Conservation (phyloP, 2,113 vertebrate genomes). For the Pandion haliaetus region DNA sequence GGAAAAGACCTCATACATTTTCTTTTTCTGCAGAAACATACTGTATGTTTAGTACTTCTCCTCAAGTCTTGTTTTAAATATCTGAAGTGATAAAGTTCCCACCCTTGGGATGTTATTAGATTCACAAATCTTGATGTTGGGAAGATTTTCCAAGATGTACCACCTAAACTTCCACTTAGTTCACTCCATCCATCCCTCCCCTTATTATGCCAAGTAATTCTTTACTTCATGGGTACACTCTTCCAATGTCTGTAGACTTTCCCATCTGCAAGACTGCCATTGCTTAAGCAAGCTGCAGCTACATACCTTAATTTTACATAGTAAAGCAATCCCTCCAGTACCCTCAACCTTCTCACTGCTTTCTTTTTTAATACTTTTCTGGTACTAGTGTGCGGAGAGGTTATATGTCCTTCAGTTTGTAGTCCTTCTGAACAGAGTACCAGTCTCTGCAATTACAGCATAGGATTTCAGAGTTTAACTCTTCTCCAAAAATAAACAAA, state of each 20-base stretch:
- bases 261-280: background rate
- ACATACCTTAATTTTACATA: background rate
- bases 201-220: background rate
- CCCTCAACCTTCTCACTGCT: background rate
- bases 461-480: background rate
- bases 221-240: background rate
- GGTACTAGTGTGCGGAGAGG: background rate
- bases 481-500: background rate
- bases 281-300: background rate
- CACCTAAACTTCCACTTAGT: background rate
- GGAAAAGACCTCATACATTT: background rate
- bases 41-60: background rate
- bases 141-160: background rate
- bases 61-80: background rate
- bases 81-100: background rate
- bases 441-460: background rate
- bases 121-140: background rate
- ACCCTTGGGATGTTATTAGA: background rate
- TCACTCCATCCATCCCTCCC: background rate
- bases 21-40: background rate
- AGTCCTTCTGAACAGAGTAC: background rate
- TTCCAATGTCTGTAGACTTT: background rate
- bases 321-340: background rate
- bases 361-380: background rate
- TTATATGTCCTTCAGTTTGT: background rate